Evolutionary conservation across 37 sponge, comb jelly and placozoan species (phyloP).

Genomic region (Amphimedon queenslandica): DNA sequence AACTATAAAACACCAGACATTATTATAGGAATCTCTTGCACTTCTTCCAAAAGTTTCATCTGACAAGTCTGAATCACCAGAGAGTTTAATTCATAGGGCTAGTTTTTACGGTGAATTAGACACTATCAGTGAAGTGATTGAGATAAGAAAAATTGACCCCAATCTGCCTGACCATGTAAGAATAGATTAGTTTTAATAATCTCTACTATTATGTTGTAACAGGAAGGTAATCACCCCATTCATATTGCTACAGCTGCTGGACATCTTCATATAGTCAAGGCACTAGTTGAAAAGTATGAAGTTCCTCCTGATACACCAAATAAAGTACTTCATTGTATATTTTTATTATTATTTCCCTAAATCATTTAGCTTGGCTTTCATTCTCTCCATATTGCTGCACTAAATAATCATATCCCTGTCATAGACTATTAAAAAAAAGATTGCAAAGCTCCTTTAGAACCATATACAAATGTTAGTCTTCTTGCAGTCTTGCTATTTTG

Average conservation of each 20-base stretch:
- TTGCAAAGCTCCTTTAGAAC: constrained; percentile 11
- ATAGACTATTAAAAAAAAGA: background rate
- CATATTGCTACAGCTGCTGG: constrained; percentile 21
- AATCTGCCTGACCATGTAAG: constrained; percentile 12
- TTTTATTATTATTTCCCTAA: background rate
- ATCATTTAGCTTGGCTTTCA: constrained; percentile 2
- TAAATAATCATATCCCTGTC: constrained; percentile 5
- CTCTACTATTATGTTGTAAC: background rate
- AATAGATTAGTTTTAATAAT: background rate
- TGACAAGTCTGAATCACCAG: too few species aligned
- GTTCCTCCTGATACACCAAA: background rate
- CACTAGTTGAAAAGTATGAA: constrained; percentile 10
- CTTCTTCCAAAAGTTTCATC: too few species aligned
- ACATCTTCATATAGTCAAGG: constrained; percentile 9
- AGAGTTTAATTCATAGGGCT: constrained; percentile 23
- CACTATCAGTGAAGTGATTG: constrained; percentile 15
- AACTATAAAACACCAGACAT: too few species aligned
- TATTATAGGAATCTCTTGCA: too few species aligned
- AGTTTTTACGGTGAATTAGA: constrained; percentile 13
- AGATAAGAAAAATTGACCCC: constrained; percentile 10
- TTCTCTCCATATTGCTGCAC: constrained; percentile 24
- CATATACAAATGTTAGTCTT: background rate
- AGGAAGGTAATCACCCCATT: constrained; percentile 20
- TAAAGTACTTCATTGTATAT: background rate
- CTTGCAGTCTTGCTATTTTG: background rate